Evolutionary conservation across 2,113 vertebrate genomes (phyloP).

Genomic region (Pao palembangensis): DNA sequence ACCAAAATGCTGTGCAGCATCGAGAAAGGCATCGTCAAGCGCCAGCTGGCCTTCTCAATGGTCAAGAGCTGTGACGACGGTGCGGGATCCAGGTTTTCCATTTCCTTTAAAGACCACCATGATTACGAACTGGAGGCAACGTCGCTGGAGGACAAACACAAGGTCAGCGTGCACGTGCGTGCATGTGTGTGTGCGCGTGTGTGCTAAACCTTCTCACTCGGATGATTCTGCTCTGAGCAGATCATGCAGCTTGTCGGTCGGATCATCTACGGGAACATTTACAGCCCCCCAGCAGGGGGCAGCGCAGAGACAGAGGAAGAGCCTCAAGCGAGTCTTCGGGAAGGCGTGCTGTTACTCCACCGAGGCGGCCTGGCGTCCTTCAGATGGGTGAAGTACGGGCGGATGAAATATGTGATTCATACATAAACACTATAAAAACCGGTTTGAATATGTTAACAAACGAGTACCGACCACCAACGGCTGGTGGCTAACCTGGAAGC

Average conservation of each 20-base stretch:
- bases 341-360: conserved; percentile 74
- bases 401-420: not conserved
- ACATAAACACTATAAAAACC: too few relatives aligned
- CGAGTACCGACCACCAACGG: too few relatives aligned
- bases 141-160: conserved; percentile 74
- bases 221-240: conserved; percentile 38
- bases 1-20: conserved; percentile 78
- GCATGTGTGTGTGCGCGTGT: not conserved
- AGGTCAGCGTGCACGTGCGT: conserved; percentile 43
- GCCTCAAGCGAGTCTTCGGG: conserved; percentile 47
- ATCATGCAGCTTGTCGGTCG: conserved; percentile 77
- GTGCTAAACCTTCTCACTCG: not conserved
- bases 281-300: conserved; percentile 23
- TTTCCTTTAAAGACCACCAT: conserved; percentile 69
- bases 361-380: conserved; percentile 58
- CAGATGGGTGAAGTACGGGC: conserved; percentile 78
- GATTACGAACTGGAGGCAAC: conserved; percentile 77
- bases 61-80: conserved; percentile 75
- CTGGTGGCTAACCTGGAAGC: not conserved
- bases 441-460: too few relatives aligned
- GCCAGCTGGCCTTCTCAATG: conserved; percentile 73
- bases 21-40: conserved; percentile 78
- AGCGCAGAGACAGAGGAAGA: conserved; percentile 22
- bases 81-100: conserved; percentile 65
- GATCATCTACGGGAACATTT: conserved; percentile 75